Percentiles rank a stretch among this genome's conserved stretches.
Evolutionary conservation across 2,888 invertebrate species (phyloP).

Genomic region (Eilema caniola): DNA sequence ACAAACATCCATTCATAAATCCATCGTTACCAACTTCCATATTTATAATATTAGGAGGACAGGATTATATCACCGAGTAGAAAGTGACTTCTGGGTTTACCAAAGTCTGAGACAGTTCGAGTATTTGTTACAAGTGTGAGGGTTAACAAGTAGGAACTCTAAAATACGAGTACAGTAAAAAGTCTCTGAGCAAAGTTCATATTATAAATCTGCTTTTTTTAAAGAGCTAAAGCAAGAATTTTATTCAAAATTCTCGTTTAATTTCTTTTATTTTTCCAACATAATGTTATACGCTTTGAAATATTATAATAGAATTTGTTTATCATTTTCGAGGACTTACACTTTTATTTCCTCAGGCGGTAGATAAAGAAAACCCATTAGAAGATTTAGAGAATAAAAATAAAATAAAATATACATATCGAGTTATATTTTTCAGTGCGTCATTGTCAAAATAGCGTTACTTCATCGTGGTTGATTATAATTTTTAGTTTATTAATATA

Average conservation of each 20-base stretch:
- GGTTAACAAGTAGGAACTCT: not conserved
- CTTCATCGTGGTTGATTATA: not conserved
- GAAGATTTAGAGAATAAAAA: not conserved
- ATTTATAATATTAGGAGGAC: no score
- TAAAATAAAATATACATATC: not conserved
- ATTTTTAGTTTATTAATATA: not conserved
- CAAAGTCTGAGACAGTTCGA: not conserved
- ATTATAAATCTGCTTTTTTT: not conserved
- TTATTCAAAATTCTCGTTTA: not conserved
- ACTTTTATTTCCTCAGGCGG: not conserved
- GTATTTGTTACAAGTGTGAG: not conserved
- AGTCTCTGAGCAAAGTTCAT: not conserved
- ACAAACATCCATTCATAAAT: no score
- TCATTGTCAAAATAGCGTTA: not conserved
- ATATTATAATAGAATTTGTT: not conserved
- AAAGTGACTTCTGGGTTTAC: not conserved
- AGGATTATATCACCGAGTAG: not conserved
- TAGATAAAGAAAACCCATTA: not conserved
- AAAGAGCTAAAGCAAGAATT: not conserved
- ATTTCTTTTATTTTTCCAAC: not conserved
- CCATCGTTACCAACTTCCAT: no score
- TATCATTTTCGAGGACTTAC: not conserved
- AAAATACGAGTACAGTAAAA: not conserved
- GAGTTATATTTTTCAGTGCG: not conserved
- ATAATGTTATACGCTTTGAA: not conserved